Conservation (phyloP, 2,113 vertebrate genomes). For the Heterochromis multidens region DNA sequence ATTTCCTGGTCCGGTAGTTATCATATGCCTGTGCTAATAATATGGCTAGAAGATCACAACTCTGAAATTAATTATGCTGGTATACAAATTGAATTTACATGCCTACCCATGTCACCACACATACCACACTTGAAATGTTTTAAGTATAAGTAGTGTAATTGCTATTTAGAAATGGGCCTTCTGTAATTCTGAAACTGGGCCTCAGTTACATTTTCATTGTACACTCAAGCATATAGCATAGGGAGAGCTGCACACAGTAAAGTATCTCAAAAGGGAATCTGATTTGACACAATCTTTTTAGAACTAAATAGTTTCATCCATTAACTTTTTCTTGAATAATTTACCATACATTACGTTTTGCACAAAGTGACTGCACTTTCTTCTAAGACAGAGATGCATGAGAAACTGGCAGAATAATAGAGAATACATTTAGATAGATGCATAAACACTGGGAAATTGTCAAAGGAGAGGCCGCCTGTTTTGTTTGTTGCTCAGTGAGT, state of each 20-base stretch:
- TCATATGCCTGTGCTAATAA: neutral
- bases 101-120: too few species aligned
- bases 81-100: neutral
- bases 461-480: neutral
- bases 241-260: neutral
- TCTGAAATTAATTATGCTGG: neutral
- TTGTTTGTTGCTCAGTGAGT: neutral
- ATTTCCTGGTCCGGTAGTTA: neutral
- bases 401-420: conserved; percentile 5
- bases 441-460: conserved; percentile 11
- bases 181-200: neutral
- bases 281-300: neutral
- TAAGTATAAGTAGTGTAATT: neutral
- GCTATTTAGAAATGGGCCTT: neutral
- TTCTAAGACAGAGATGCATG: neutral
- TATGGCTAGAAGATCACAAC: neutral
- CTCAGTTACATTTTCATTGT: neutral
- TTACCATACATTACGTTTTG: neutral
- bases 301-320: neutral
- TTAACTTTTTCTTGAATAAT: conserved; percentile 12
- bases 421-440: conserved; percentile 21
- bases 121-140: too few species aligned
- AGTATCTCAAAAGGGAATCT: neutral
- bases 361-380: neutral
- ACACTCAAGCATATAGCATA: neutral